These are phyloP conservation scores for Melanchra persicariae DNA, from an alignment of 2,888 invertebrate species.

Conservation along the genomic window DNA sequence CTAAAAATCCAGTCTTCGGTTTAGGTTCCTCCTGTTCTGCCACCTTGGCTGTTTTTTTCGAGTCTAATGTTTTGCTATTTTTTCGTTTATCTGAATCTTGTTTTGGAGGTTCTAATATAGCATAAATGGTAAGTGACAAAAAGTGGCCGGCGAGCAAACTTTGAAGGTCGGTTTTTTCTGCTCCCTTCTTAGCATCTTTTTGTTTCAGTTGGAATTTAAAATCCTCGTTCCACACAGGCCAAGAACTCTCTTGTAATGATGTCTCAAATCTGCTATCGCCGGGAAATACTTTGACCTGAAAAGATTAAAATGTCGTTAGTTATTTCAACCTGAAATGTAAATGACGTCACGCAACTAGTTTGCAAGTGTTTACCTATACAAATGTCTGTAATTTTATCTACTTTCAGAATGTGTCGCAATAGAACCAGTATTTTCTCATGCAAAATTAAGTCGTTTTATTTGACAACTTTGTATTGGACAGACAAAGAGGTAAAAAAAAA, in stretches of 20 bases:
- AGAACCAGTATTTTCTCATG: constrained; percentile 5
- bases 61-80: constrained; percentile 79
- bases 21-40: constrained; percentile 87
- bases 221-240: constrained; percentile 95
- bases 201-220: constrained; percentile 93
- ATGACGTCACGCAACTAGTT: constrained; percentile 1
- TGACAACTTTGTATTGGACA: not conserved
- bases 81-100: constrained; percentile 81
- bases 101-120: constrained; percentile 91
- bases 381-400: not conserved
- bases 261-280: constrained; percentile 95
- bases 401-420: constrained; percentile 8
- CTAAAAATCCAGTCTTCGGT: constrained; percentile 88
- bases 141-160: constrained; percentile 92
- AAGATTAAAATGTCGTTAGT: constrained; percentile 58
- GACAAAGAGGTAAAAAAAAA: not conserved
- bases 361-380: not conserved
- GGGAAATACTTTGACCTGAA: constrained; percentile 94
- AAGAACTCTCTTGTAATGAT: constrained; percentile 93
- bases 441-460: not conserved
- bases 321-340: constrained; percentile 26
- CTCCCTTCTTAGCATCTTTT: constrained; percentile 87
- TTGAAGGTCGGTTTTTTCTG: constrained; percentile 88
- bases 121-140: constrained; percentile 93
- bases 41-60: constrained; percentile 81